Percentiles rank a stretch among this genome's conserved stretches.
Evolutionary conservation across 2,797 vertebrate genomes (phyloP).

Genomic region (Sebastiscus tertius): DNA sequence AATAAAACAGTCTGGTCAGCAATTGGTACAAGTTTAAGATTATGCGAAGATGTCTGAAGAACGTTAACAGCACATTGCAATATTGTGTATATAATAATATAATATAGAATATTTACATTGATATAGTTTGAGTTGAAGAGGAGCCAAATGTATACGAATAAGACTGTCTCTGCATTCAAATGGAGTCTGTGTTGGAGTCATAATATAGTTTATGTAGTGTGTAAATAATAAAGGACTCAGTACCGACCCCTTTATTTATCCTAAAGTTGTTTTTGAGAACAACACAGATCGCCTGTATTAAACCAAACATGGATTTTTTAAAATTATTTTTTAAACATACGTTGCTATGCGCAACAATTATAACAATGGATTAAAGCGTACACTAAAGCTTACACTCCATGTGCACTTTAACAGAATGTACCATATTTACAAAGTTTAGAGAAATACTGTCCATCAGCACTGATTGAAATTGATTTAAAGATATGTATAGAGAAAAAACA

Average conservation of each 20-base stretch:
- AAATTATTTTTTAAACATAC: background rate
- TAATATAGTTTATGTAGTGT: background rate
- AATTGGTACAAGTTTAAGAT: no score
- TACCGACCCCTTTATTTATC: background rate
- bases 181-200: background rate
- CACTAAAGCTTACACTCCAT: no score
- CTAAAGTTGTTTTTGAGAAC: background rate
- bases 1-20: no score
- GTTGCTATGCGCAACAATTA: background rate
- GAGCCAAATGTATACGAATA: background rate
- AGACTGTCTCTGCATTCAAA: background rate
- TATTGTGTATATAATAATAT: no score
- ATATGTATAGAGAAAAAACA: no score
- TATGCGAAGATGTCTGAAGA: background rate
- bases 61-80: background rate
- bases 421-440: no score
- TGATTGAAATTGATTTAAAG: background rate
- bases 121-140: background rate
- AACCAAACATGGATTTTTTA: background rate
- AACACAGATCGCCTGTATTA: background rate
- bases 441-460: background rate
- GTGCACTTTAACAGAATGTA: no score
- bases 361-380: no score
- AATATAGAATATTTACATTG: background rate
- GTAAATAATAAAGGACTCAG: background rate